phyloP scores from a whole-genome alignment of 2,888 invertebrate genomes.

The Aproaerema taeniolella region DNA sequence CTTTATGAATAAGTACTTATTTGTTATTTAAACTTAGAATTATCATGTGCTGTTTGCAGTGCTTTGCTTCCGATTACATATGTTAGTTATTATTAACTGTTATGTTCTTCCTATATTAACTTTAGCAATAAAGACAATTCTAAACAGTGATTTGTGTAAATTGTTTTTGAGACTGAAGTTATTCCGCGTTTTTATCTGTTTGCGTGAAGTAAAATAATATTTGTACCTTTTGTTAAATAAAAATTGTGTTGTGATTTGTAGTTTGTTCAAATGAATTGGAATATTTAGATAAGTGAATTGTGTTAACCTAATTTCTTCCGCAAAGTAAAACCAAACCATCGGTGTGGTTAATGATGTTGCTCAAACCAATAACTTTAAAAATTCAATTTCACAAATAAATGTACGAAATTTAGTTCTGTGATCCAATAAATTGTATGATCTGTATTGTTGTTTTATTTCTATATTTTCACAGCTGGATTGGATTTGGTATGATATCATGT shows the following conservation, averaged over 20 bases:
- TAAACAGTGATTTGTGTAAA: constrained; percentile 4
- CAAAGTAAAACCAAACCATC: constrained; percentile 30
- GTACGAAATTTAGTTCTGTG: constrained; percentile 70
- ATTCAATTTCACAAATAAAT: constrained; percentile 58
- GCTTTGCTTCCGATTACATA: constrained; percentile 25
- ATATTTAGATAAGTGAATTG: too few species aligned
- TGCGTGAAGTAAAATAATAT: constrained; percentile 3
- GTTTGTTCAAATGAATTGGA: constrained; percentile 22
- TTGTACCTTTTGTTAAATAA: constrained; percentile 22
- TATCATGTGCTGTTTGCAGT: constrained; percentile 42
- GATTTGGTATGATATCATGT: too few species aligned
- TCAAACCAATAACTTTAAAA: constrained; percentile 67
- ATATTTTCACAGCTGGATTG: too few species aligned
- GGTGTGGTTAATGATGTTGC: constrained; percentile 64
- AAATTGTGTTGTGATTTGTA: constrained; percentile 16
- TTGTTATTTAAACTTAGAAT: too few species aligned
- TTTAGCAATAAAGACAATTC: constrained; percentile 7
- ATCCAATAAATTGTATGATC: constrained; percentile 64
- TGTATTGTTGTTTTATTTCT: constrained; percentile 35
- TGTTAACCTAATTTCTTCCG: too few species aligned
- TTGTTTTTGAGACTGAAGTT: constrained; percentile 18
- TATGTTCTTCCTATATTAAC: constrained; percentile 7
- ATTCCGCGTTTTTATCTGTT: constrained; percentile 4
- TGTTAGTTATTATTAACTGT: constrained; percentile 10
- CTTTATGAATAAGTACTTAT: too few species aligned